Evolutionary conservation across 2,797 vertebrate genomes (phyloP).

Genomic region (Enteromius argenteus): DNA sequence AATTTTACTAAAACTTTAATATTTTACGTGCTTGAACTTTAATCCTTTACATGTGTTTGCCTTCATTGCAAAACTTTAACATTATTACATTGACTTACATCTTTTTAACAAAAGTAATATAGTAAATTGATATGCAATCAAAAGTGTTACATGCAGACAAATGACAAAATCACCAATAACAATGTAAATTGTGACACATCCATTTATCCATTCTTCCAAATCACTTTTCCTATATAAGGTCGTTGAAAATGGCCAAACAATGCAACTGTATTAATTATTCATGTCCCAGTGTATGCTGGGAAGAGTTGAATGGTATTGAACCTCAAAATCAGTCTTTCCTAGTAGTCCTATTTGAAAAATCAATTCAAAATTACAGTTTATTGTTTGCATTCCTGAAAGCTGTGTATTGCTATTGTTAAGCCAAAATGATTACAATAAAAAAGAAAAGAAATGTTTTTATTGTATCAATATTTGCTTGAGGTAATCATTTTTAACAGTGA

Average conservation of each 20-base stretch:
- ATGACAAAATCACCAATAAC: neutral
- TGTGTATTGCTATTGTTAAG: neutral
- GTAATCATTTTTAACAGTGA: neutral
- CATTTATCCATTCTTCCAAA: neutral
- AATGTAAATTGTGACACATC: neutral
- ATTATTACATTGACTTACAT: no score
- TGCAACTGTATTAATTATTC: constrained; percentile 1
- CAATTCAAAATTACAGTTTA: neutral
- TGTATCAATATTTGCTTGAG: neutral
- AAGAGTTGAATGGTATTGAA: neutral
- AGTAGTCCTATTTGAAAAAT: neutral
- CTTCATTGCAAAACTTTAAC: no score
- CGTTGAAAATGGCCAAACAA: neutral
- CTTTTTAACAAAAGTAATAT: neutral
- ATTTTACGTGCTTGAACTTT: no score
- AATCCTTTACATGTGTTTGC: no score
- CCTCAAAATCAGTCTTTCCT: neutral
- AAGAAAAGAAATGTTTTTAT: neutral
- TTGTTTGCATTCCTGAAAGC: neutral
- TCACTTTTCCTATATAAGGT: neutral
- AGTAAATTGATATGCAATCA: neutral
- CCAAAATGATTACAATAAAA: neutral
- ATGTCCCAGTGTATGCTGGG: neutral
- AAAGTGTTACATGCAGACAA: neutral
- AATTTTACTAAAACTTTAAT: neutral